Evolutionary conservation across 2,113 vertebrate genomes (phyloP), one percentile per base, ranked within the genome.

Genomic region (Fregetta grallaria): DNA sequence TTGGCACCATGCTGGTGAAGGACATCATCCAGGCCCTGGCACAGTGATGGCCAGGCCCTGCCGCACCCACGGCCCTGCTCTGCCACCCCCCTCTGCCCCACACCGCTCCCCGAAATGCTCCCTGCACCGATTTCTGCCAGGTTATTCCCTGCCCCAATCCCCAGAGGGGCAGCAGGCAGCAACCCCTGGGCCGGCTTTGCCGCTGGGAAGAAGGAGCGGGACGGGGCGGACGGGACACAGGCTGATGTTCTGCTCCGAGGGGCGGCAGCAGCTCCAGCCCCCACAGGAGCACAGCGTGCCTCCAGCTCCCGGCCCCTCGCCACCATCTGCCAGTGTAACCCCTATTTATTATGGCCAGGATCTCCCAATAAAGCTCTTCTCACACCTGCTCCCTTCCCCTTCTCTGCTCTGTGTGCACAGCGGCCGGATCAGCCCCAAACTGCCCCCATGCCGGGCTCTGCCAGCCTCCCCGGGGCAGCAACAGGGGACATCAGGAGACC

Each of bases 1-100:
- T 99, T 0, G 99, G 99, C 80, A 99, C 99, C 20, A 99, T 99
- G 99, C 97, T 99, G 96, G 99, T 99, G 95, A 99, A 99, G 96
- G 99, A 99, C 59, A 98, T 99, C 86, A 92, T 99, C 36, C 98
- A 99, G 94, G 98, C 99, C 49, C 95, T 99, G 94, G 98, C 98
- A 1, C 99, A 99, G 98, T 99, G 98, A 99, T 7, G 4, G 34
- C 66, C 0, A 0, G 25, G 49, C 5, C 19, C 44, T 4, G 1
- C 61, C 0, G 0, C 32, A 13, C 27, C 45, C 77, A 61, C 3
- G 0, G 74, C 75, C n/a, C 76, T 76, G 44, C 26, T 34, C 36
- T 88, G 49, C 53, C 67, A 42, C 13, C 10, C 36, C 16, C 3
- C 45, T 86, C 56, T 79, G 59, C 40, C 50, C 83, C 36, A 17